Evolutionary conservation across 2,888 invertebrate species (phyloP).

Genomic region (Sphaerophoria rueppellii): DNA sequence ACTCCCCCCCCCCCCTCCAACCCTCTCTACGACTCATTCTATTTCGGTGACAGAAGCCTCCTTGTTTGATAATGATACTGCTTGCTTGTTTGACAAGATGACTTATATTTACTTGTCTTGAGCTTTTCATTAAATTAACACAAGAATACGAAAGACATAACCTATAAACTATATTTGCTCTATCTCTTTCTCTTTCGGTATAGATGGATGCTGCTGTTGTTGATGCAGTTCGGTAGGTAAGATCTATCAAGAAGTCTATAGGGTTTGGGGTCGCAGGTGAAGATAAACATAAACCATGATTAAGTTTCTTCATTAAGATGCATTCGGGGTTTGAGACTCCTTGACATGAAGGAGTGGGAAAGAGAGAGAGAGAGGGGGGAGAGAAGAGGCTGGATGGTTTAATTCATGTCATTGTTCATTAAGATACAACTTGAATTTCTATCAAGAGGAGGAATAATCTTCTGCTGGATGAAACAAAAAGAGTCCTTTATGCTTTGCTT

Average conservation of each 20-base stretch:
- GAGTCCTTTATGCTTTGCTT: not conserved
- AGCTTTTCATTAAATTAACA: slow-evolving; percentile 73
- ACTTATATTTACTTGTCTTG: slow-evolving; percentile 67
- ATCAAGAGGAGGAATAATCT: not conserved
- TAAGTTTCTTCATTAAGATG: slow-evolving; percentile 72
- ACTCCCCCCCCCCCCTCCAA: slow-evolving; percentile 7
- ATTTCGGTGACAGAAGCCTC: slow-evolving; percentile 21
- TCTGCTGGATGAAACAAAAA: not conserved
- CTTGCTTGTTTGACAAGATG: slow-evolving; percentile 65
- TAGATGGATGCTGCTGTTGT: not conserved
- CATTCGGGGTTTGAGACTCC: slow-evolving; percentile 24
- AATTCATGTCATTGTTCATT: slow-evolving; percentile 51
- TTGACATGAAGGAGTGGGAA: not conserved
- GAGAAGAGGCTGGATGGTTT: slow-evolving; percentile 13
- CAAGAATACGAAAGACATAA: slow-evolving; percentile 51
- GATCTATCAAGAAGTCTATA: not conserved
- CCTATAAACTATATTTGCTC: slow-evolving; percentile 32
- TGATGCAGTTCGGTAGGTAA: not conserved
- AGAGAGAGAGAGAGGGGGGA: not conserved
- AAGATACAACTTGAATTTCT: slow-evolving; percentile 2
- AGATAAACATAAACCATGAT: slow-evolving; percentile 63
- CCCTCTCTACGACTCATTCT: no score
- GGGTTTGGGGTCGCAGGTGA: slow-evolving; percentile 21
- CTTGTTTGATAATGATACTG: slow-evolving; percentile 45
- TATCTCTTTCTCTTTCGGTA: no score